Evolutionary conservation across 1,140 invertebrate genomes (phyloP), one percentile per base, ranked within the genome.

Genomic region (Zaprionus inermis): DNA sequence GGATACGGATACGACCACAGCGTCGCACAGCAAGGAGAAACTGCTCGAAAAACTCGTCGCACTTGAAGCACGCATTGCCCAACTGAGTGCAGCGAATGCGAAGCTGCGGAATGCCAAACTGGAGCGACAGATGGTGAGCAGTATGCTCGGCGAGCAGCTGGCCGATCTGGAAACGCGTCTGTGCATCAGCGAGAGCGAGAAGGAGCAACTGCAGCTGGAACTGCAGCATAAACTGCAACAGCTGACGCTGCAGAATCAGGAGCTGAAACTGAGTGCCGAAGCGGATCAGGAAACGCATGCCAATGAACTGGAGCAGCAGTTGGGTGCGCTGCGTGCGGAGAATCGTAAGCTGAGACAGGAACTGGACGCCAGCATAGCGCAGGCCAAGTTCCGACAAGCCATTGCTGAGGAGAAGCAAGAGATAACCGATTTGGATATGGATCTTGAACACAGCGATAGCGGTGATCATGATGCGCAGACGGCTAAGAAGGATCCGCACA

Each of bases 81-180:
- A 84, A 76, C 88, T 78, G 64, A 91, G 54, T 59, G 85, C 92
- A 70, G 90, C 85, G 60, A 93, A 80, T 82, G 92, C 77, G 54
- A 83, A 83, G 61, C 68, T 85, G 41, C 73, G 79, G 61, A 81
- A 90, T 30, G 76, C 58, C n/a, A 93, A 94, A 66, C 92, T 94
- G 79, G 94, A 94, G 64, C 94, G 93, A 22, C 93, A 94, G 88
- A 90, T 93, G 74, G 91, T 93, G 3, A 92, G 93, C 57, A 93
- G 93, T 76, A 92, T 93, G 46, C 82, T 94, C 1, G 93, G 92
- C 70, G 92, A 93, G 49, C 93, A 94, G 76, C 93, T 94, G 11
- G 20, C 38, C 0, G 90, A 91, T 38, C 61, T 91, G 61, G 82
- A 91, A 67, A 72, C 78, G n/a, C 85, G 90, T 2, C 58, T 91